Evolutionary conservation across 2,113 vertebrate genomes (phyloP).

Genomic region (Antechinus flavipes): DNA sequence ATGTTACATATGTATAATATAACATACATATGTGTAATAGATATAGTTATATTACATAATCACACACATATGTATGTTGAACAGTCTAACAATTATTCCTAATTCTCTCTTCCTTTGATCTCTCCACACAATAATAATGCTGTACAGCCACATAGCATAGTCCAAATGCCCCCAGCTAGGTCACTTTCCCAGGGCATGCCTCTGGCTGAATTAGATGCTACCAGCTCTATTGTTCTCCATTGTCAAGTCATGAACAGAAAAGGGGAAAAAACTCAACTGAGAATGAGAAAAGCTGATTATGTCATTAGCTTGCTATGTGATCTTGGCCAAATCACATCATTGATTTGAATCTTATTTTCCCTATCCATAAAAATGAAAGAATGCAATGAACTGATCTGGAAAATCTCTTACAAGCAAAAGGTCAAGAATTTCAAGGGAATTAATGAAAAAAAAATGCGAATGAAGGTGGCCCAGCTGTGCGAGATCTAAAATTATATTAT

Average conservation of each 20-base stretch:
- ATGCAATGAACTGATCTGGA: background rate
- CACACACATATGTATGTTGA: too few species aligned
- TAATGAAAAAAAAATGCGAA: too few species aligned
- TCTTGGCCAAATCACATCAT: background rate
- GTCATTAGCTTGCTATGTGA: background rate
- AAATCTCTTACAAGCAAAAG: background rate
- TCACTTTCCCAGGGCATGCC: background rate
- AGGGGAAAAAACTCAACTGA: background rate
- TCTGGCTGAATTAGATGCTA: background rate
- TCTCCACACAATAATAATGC: too few species aligned
- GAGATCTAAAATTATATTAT: too few species aligned
- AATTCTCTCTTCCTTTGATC: too few species aligned
- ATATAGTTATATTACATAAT: too few species aligned
- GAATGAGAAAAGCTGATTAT: background rate
- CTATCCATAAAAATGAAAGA: background rate
- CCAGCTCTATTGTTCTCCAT: background rate
- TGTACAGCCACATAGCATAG: background rate
- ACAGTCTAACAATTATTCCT: too few species aligned
- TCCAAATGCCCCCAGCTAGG: background rate
- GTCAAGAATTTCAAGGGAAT: too few species aligned
- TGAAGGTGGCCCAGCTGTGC: too few species aligned
- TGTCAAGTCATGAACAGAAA: background rate
- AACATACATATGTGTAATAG: too few species aligned
- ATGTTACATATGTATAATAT: too few species aligned
- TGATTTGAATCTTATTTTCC: background rate